Evolutionary conservation across 2,888 invertebrate species (phyloP).

Genomic region (Sarcophaga variegata): DNA sequence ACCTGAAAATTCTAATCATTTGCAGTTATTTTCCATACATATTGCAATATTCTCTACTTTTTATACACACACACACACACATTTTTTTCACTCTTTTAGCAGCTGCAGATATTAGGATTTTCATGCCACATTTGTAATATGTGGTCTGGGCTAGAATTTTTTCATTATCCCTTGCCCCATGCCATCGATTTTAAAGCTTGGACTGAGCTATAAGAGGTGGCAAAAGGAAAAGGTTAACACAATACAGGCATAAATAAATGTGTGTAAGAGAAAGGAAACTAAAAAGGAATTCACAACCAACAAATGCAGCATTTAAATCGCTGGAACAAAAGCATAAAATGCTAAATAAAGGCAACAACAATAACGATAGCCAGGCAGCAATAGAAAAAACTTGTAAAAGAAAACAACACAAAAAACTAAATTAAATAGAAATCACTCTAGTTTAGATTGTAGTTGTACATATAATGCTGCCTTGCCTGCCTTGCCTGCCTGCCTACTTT

Average conservation of each 20-base stretch:
- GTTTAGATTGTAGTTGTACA: neutral
- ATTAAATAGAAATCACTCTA: conserved; percentile 64
- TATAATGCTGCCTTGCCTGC: neutral
- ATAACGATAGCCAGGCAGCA: conserved; percentile 21
- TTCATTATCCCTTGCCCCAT: conserved; percentile 57
- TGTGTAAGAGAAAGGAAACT: conserved; percentile 19
- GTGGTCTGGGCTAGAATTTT: conserved; percentile 48
- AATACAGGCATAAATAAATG: conserved; percentile 54
- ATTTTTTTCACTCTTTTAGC: neutral
- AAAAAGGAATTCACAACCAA: conserved; percentile 28
- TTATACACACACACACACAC: neutral
- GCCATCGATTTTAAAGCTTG: neutral
- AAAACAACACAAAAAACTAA: conserved; percentile 56
- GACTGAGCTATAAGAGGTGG: neutral
- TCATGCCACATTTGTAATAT: conserved; percentile 57
- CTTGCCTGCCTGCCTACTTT: neutral
- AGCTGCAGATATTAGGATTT: conserved; percentile 15
- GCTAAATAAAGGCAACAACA: conserved; percentile 12
- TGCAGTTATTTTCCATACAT: neutral
- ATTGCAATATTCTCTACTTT: neutral
- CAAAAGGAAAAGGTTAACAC: conserved; percentile 38
- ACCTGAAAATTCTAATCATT: conserved; percentile 12
- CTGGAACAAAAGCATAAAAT: conserved; percentile 57
- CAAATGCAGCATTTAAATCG: conserved; percentile 67
- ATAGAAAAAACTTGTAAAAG: conserved; percentile 54